These are phyloP conservation scores for Lophius piscatorius DNA, from an alignment of 2,113 vertebrate genomes.

Conservation along the genomic window DNA sequence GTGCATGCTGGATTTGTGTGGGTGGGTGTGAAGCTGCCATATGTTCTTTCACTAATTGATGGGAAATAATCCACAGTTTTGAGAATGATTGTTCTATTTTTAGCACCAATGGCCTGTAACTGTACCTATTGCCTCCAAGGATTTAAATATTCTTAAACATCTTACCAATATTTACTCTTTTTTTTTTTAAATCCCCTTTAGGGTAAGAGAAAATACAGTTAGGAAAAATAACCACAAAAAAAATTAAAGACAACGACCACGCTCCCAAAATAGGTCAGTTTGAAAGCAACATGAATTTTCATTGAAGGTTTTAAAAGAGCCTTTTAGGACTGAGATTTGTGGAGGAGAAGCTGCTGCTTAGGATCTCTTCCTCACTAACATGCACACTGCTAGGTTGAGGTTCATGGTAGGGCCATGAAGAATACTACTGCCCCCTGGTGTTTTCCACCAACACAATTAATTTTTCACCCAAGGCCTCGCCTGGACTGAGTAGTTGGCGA, in stretches of 20 bases:
- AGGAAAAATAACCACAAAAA: neutral
- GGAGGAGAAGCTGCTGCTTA: conserved; percentile 63
- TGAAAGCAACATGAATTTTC: conserved; percentile 70
- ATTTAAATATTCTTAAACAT: conserved; percentile 34
- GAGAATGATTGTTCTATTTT: conserved; percentile 54
- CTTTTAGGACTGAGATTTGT: conserved; percentile 66
- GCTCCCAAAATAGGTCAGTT: conserved; percentile 74
- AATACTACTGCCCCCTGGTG: conserved; percentile 72
- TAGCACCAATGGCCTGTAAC: conserved; percentile 18
- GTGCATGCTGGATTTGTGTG: conserved; percentile 4
- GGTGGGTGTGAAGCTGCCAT: conserved; percentile 24
- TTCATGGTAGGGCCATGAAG: conserved; percentile 50
- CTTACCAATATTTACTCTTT: conserved; percentile 50
- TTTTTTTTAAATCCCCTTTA: conserved; percentile 53
- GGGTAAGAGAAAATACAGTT: conserved; percentile 30
- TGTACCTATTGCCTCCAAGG: conserved; percentile 15
- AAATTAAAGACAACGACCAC: conserved; percentile 54
- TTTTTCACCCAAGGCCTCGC: conserved; percentile 24
- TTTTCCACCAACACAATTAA: conserved; percentile 1
- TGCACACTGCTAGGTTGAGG: conserved; percentile 31
- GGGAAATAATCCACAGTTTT: conserved; percentile 22
- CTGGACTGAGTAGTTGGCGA: conserved; percentile 42
- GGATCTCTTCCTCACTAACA: conserved; percentile 30
- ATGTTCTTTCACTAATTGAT: conserved; percentile 48
- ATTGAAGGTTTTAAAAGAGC: conserved; percentile 54